Evolutionary conservation across 2,113 vertebrate species (phyloP).

Genomic region (Colius striatus): DNA sequence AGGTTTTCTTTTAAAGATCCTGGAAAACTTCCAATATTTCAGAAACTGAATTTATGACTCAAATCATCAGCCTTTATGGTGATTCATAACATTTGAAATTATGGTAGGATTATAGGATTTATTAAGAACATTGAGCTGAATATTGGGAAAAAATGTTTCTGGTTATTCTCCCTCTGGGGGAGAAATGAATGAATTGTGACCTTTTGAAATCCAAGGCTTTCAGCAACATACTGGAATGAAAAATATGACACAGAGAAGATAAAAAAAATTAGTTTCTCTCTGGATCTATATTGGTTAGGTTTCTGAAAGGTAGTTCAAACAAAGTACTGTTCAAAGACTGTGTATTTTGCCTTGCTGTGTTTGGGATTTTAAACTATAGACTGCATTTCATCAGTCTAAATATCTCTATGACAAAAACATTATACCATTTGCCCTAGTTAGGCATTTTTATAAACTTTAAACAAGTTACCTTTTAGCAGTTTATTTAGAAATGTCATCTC

Average conservation of each 20-base stretch:
- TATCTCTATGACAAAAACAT: not conserved
- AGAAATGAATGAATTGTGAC: not conserved
- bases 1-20: not conserved
- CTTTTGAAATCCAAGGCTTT: not conserved
- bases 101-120: not conserved
- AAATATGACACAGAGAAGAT: not conserved
- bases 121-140: slow-evolving; percentile 1
- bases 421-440: not conserved
- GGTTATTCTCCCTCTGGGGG: not conserved
- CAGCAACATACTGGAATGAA: not conserved
- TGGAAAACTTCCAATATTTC: not conserved
- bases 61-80: not conserved
- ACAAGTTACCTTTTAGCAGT: not conserved
- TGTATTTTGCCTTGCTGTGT: not conserved
- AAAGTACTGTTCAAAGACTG: not conserved
- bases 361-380: not conserved
- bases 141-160: not conserved
- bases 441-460: not conserved
- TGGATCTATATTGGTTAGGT: not conserved
- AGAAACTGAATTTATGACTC: not conserved
- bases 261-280: not conserved
- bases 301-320: not conserved
- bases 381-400: not conserved
- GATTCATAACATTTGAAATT: not conserved
- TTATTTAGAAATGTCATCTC: not conserved